Evolutionary conservation across 2,797 vertebrate genomes (phyloP), one percentile per base, ranked within the genome.

Genomic region (Mormyrus proboscirostris): DNA sequence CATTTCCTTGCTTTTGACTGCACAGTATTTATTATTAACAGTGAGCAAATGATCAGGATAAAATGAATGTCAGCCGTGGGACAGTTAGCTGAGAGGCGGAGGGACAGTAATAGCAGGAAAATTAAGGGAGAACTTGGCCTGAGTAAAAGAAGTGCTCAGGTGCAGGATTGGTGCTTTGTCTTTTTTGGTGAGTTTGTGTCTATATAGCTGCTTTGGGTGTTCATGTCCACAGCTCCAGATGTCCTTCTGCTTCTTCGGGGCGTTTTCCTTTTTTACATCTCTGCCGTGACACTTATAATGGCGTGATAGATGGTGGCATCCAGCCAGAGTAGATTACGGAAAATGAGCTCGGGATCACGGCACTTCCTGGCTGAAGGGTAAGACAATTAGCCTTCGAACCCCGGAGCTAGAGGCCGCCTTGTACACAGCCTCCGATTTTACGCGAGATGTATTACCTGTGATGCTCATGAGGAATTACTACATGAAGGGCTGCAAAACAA

Each of bases 331-430:
- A 14, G 50, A 50, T 50, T 85, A 50, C 47, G 10, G 7, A 85
- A 22, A 51, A n/a, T 19, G 83, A 14, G 49, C 47, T 50, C 12
- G 3, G 10, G n/a, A 85, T 41, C 73, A 44, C 0, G 73, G 4
- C 41, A 33, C 83, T 85, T 85, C 83, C 83, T 85, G 47, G 49
- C 22, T 33, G 83, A 85, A 85, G 82, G 82, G 73, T 79, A 79
- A 79, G 19, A 41, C 38, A 41, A 44, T 79, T 44, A 79, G 33
- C 38, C 73, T 79, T 44, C 16, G n/a, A 16, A 41, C 33, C 73
- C 73, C n/a, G 38, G 73, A 41, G 73, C 12, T 79, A 44, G 49
- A 85, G 14, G 38, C 73, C n/a, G 73, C 33, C 33, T 44, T 44
- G 6, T 44, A 19, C 73, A n/a, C 10, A 14, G 38, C 38, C 38